phyloP scores from a whole-genome alignment of 2,113 vertebrate genomes.

The Crotalus tigris region DNA sequence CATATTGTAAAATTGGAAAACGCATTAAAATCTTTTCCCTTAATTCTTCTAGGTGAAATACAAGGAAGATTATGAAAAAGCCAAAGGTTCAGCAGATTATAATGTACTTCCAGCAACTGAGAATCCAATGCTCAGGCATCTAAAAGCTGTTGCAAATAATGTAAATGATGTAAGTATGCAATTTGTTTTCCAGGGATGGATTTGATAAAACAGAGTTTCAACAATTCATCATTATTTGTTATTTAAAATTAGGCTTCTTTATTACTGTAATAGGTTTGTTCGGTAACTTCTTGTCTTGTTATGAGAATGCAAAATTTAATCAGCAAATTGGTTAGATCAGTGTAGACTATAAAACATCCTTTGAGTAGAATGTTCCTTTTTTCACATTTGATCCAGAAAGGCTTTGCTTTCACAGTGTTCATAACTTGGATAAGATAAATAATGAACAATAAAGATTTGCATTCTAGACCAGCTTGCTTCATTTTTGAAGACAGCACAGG shows the following conservation, averaged over 20 bases:
- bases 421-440: neutral
- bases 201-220: neutral
- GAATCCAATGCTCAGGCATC: conserved; percentile 87
- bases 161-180: conserved; percentile 87
- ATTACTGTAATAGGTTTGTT: neutral
- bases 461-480: neutral
- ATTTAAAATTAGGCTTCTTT: neutral
- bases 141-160: conserved; percentile 80
- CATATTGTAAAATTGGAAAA: conserved; percentile 18
- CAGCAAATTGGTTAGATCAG: neutral
- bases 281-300: neutral
- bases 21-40: neutral
- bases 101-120: conserved; percentile 94
- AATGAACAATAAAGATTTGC: neutral
- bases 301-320: neutral
- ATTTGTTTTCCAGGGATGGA: neutral
- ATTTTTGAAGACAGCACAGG: neutral
- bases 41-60: conserved; percentile 82
- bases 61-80: conserved; percentile 91
- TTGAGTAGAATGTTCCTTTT: neutral
- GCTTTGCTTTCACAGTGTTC: neutral
- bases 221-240: neutral
- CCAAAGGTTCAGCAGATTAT: conserved; percentile 83
- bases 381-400: neutral
- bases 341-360: neutral